Evolutionary conservation across 2,113 vertebrate species (phyloP).

Genomic region (Amia ocellicauda): DNA sequence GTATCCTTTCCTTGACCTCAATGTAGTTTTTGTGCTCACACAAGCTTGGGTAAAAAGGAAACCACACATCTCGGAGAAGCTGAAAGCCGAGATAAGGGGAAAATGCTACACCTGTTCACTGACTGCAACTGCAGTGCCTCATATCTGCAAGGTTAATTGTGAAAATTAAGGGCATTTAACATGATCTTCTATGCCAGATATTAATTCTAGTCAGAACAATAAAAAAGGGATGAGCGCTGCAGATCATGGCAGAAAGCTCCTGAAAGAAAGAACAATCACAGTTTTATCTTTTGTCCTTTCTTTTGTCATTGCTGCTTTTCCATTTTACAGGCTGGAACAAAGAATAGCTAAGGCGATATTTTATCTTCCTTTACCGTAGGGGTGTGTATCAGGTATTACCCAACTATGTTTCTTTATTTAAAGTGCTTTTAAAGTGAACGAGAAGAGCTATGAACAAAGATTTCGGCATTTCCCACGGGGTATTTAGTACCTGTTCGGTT

Average conservation of each 20-base stretch:
- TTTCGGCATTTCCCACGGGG: neutral
- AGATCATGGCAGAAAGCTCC: neutral
- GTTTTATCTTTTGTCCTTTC: conserved; percentile 5
- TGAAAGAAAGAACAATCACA: neutral
- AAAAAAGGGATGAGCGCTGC: conserved; percentile 7
- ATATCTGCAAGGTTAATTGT: conserved; percentile 13
- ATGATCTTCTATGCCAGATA: neutral
- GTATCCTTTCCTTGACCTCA: too few species aligned
- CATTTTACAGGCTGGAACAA: neutral
- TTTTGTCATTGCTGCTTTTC: conserved; percentile 5
- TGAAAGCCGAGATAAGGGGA: too few species aligned
- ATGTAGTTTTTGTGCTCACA: too few species aligned
- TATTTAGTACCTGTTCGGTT: neutral
- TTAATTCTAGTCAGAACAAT: conserved; percentile 10
- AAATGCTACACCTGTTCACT: conserved; percentile 7
- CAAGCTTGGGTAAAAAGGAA: too few species aligned
- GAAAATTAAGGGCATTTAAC: conserved; percentile 14
- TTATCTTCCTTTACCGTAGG: neutral
- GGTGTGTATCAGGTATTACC: neutral
- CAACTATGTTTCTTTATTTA: neutral
- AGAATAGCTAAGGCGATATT: neutral
- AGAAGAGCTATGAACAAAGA: neutral
- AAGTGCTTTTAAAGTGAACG: neutral
- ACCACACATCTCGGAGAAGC: too few species aligned
- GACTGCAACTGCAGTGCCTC: neutral